Evolutionary conservation across 2,113 vertebrate genomes (phyloP), one percentile per base, ranked within the genome.

Genomic region (Sphyrna mokarran): DNA sequence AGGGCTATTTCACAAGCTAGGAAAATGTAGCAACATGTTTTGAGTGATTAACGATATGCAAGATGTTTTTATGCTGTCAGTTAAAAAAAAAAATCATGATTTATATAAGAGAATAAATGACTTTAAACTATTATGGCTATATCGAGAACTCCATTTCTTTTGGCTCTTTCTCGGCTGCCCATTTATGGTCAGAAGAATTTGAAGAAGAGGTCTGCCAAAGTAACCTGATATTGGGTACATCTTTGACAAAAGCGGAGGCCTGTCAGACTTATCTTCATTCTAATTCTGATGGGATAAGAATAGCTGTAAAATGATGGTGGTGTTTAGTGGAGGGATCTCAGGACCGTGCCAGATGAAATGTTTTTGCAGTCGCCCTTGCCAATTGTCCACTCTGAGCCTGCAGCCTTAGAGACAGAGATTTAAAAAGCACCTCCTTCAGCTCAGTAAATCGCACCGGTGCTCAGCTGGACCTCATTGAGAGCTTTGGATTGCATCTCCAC

Each of bases 11-110:
- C 89, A 93, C n/a, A 66, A 93, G 89, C 61, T n/a, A 37, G 61
- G 20, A 61, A 93, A 93, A 37, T 37, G 89, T 58, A 68, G 89
- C 14, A 66, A 93, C 33, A 66, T 93, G 18, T 33, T 68, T 93
- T 68, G 89, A 93, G 89, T 93, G 89, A 93, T 93, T 93, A 68
- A 93, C 26, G 61, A 93, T 66, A 93, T 68, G 33, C 61, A 93
- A 93, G 89, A 93, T 93, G 89, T 93, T 93, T 93, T 93, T 93
- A 93, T 93, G 89, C 37, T 93, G 89, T 93, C 89, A 93, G 89
- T 93, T n/a, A n/a, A 37, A 93, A 93, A 66, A 90, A 90, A 91
- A 68, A 68, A 93, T 66, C 61, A 37, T 66, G 89, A 93, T 93
- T 93, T 93, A 93, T 93, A 37, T 6, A 93, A 93, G 89, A 93